Conservation (phyloP, 2,113 vertebrate species). For the Panthera uncia region DNA sequence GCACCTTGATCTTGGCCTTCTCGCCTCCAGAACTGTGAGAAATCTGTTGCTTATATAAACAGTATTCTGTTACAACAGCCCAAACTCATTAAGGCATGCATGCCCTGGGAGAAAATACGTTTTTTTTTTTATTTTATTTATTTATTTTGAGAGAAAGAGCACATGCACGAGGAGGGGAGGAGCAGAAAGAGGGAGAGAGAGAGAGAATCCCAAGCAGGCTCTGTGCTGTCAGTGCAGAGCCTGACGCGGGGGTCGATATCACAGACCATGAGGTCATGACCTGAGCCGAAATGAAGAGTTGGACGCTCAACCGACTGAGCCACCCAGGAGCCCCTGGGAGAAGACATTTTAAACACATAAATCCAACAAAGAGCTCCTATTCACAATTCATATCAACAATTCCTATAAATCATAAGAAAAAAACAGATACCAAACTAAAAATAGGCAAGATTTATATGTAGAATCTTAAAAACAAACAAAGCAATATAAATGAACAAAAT, state of each 20-base stretch:
- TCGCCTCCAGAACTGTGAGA: background rate
- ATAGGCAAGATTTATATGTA: background rate
- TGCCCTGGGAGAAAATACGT: background rate
- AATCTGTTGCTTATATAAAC: background rate
- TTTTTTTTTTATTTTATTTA: too few relatives aligned
- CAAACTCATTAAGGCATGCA: background rate
- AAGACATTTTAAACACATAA: background rate
- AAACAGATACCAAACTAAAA: background rate
- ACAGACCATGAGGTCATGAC: too few relatives aligned
- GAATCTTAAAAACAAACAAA: background rate
- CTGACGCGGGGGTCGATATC: too few relatives aligned
- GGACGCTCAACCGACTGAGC: too few relatives aligned
- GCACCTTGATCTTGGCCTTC: background rate
- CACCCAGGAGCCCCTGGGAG: too few relatives aligned
- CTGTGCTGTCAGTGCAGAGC: too few relatives aligned
- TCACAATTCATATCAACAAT: background rate
- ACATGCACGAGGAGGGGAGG: too few relatives aligned
- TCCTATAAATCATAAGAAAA: background rate
- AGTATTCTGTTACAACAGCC: background rate
- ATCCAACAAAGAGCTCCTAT: background rate
- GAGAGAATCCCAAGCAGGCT: too few relatives aligned
- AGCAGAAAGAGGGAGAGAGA: too few relatives aligned
- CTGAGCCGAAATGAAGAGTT: too few relatives aligned
- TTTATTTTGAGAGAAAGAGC: too few relatives aligned
- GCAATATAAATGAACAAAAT: background rate